phyloP scores from a whole-genome alignment of 2,797 vertebrate species.

The Mus caroli region DNA sequence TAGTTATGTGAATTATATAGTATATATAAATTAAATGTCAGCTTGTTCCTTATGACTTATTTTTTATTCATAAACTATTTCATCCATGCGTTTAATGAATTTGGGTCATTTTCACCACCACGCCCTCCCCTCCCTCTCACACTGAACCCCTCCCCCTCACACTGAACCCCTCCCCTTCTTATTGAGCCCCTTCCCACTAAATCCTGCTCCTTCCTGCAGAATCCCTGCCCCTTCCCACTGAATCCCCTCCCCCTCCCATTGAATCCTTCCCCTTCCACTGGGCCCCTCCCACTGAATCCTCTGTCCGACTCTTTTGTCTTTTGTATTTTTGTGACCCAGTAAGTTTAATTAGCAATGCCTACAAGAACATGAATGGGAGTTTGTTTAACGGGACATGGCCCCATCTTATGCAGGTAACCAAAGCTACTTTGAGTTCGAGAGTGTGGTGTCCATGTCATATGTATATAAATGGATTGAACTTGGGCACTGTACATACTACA shows the following conservation, averaged over 20 bases:
- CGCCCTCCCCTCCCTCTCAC: too few species aligned
- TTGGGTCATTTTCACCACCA: not conserved
- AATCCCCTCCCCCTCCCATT: too few species aligned
- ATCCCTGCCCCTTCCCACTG: not conserved
- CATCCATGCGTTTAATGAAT: not conserved
- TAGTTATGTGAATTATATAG: constrained; percentile 45
- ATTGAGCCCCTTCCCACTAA: too few species aligned
- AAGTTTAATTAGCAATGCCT: not conserved
- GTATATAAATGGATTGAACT: not conserved
- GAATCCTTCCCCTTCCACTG: too few species aligned
- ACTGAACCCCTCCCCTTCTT: too few species aligned
- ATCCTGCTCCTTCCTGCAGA: not conserved
- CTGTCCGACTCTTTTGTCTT: not conserved
- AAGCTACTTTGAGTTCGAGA: not conserved
- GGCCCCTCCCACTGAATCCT: not conserved
- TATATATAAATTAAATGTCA: constrained; percentile 57
- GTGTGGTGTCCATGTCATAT: not conserved
- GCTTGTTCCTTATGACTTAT: constrained; percentile 3
- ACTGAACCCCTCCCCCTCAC: not conserved
- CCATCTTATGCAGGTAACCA: not conserved
- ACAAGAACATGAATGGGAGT: not conserved
- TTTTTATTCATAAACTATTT: not conserved
- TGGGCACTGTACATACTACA: not conserved
- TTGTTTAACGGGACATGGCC: not conserved
- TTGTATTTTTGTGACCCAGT: not conserved